These are phyloP conservation scores for Pemphredon lugubris DNA, from an alignment of 2,888 invertebrate species.

Conservation along the genomic window DNA sequence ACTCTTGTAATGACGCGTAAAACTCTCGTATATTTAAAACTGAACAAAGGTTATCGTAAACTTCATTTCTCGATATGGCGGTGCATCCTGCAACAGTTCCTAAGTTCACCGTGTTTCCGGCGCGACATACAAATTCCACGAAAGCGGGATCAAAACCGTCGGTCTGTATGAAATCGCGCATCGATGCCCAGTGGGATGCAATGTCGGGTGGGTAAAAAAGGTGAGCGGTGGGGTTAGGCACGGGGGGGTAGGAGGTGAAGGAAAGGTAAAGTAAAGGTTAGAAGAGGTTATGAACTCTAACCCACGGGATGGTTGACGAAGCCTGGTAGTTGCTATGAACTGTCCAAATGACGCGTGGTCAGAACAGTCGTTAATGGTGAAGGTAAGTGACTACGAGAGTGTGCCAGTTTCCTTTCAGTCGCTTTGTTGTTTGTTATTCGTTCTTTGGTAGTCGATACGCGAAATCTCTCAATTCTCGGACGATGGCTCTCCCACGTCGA, in stretches of 20 bases:
- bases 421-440: constrained; percentile 20
- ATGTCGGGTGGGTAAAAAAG: constrained; percentile 62
- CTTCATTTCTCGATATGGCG: constrained; percentile 37
- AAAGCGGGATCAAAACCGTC: constrained; percentile 26
- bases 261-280: constrained; percentile 74
- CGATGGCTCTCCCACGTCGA: constrained; percentile 42
- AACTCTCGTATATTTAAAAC: too few relatives aligned
- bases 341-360: constrained; percentile 64
- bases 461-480: constrained; percentile 39
- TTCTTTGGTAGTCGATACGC: constrained; percentile 41
- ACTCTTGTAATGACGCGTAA: too few relatives aligned
- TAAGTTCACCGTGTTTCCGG: constrained; percentile 18
- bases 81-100: constrained; percentile 37
- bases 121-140: constrained; percentile 39
- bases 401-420: constrained; percentile 14
- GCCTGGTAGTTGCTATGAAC: constrained; percentile 67
- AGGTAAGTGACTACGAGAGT: constrained; percentile 60
- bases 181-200: constrained; percentile 56
- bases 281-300: constrained; percentile 77
- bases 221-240: constrained; percentile 62
- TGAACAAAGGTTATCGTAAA: too few relatives aligned
- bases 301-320: constrained; percentile 67
- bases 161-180: constrained; percentile 36
- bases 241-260: constrained; percentile 62
- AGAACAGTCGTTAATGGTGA: constrained; percentile 56